A percentile compares a stretch with the other conserved stretches of the same genome.
Conservation (phyloP, 2,888 invertebrate species). For the Cephus runcator region DNA sequence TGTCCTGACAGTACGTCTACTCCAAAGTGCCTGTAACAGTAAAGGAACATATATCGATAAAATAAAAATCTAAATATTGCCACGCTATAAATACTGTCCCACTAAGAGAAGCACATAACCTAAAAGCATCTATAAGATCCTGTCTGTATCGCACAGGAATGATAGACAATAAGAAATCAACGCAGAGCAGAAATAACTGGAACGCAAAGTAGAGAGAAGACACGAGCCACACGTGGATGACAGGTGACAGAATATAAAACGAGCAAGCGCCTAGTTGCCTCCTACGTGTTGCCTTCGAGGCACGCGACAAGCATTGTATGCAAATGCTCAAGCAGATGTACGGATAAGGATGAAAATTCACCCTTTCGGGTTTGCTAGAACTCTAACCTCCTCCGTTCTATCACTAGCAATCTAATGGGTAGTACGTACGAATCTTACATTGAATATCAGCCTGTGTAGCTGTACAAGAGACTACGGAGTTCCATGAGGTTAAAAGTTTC, state of each 20-base stretch:
- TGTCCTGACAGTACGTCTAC: conserved; percentile 25
- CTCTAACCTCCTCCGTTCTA: not conserved
- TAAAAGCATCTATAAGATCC: not conserved
- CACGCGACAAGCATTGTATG: conserved; percentile 62
- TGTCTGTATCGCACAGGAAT: not conserved
- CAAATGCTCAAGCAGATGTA: conserved; percentile 41
- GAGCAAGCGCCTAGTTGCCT: conserved; percentile 25
- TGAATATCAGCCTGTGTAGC: too few relatives aligned
- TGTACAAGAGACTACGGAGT: not conserved
- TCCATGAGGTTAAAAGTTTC: not conserved
- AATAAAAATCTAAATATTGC: not conserved
- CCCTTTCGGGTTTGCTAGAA: conserved; percentile 7
- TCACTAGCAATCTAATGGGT: not conserved
- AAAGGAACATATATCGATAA: too few relatives aligned
- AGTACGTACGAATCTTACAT: too few relatives aligned
- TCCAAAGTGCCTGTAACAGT: not conserved
- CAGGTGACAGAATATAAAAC: conserved; percentile 55
- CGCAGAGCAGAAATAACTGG: not conserved
- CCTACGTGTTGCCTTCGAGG: conserved; percentile 42
- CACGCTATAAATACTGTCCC: not conserved
- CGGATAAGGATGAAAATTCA: conserved; percentile 37
- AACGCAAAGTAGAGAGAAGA: conserved; percentile 8
- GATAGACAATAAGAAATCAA: not conserved
- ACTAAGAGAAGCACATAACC: not conserved
- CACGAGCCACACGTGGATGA: conserved; percentile 43